Percentiles rank a stretch among this genome's conserved stretches.
phyloP scores from a whole-genome alignment of 1,140 invertebrate species.

The Diachasmimorpha longicaudata region DNA sequence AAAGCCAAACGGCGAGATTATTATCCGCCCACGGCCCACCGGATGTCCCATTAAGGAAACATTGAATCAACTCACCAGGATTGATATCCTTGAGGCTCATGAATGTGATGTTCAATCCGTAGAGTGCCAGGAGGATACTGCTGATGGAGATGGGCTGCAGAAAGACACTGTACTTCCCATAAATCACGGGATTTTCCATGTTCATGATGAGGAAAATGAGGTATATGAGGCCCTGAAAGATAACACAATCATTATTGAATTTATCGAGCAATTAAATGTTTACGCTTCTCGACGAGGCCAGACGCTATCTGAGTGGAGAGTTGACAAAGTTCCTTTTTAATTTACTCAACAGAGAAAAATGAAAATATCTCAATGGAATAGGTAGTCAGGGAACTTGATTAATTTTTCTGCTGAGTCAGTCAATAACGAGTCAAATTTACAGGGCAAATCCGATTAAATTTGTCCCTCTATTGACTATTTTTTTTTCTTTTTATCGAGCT shows the following conservation, averaged over 20 bases:
- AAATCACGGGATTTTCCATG: conserved; percentile 45
- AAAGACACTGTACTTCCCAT: conserved; percentile 44
- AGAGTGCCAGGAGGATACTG: conserved; percentile 55
- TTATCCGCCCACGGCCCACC: background rate
- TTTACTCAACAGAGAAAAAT: no score
- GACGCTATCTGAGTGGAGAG: no score
- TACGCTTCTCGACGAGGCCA: no score
- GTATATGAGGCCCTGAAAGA: conserved; percentile 48
- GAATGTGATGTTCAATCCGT: conserved; percentile 50
- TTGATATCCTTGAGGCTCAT: conserved; percentile 49
- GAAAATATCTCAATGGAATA: no score
- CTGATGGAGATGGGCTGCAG: conserved; percentile 49
- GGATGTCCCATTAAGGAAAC: background rate
- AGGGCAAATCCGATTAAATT: no score
- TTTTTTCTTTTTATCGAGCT: no score
- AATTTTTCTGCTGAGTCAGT: no score
- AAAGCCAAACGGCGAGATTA: background rate
- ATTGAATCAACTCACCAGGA: conserved; percentile 46
- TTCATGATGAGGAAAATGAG: conserved; percentile 50
- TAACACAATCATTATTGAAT: background rate
- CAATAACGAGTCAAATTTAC: no score
- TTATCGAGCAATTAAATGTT: no score
- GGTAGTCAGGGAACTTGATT: no score
- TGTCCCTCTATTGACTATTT: no score
- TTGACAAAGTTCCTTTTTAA: no score